These are phyloP conservation scores for Hypsibius dujardini DNA, from an alignment of 1,140 invertebrate species.

Conservation along the genomic window DNA sequence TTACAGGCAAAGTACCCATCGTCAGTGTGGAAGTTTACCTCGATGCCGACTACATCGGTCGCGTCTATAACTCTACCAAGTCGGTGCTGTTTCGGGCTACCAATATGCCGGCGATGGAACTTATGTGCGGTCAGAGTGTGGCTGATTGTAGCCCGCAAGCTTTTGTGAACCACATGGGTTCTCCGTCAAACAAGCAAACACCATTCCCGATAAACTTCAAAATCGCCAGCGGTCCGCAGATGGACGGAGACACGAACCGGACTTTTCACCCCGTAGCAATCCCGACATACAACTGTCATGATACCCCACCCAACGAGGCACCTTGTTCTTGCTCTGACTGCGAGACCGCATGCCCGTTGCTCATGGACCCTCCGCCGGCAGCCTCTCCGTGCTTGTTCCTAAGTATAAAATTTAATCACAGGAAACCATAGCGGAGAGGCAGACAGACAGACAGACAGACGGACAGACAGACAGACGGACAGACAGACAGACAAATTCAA, in stretches of 20 bases:
- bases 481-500: conserved; percentile 39
- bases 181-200: conserved; percentile 41
- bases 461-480: conserved; percentile 19
- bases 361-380: conserved; percentile 43
- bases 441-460: conserved; percentile 19
- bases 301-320: conserved; percentile 42
- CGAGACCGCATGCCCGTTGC: conserved; percentile 50
- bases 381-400: too few relatives aligned
- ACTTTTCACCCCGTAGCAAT: conserved; percentile 43
- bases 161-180: conserved; percentile 26
- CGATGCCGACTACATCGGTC: conserved; percentile 43
- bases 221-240: conserved; percentile 23
- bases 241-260: not conserved
- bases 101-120: conserved; percentile 50
- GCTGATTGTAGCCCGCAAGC: conserved; percentile 44
- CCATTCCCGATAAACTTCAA: conserved; percentile 65
- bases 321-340: conserved; percentile 81
- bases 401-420: conserved; percentile 23
- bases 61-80: conserved; percentile 59
- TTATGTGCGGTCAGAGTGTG: conserved; percentile 57
- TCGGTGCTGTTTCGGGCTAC: conserved; percentile 59
- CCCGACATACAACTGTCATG: conserved; percentile 46
- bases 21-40: not conserved
- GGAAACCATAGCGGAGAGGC: conserved; percentile 27
- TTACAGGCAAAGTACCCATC: too few relatives aligned